phyloP scores from a whole-genome alignment of 2,888 invertebrate species.

The Pyrrhia umbra region DNA sequence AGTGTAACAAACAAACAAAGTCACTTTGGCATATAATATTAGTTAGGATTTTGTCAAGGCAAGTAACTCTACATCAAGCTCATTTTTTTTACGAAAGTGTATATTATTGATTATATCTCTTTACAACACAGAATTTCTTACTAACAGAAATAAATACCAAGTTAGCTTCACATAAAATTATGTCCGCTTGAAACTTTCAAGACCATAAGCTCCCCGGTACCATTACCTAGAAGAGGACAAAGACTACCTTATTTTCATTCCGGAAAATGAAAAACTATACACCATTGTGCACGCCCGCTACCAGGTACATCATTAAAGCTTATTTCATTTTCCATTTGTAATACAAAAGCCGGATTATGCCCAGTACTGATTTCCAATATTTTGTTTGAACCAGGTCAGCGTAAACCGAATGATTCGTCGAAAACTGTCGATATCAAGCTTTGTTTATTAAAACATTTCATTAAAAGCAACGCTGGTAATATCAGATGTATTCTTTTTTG shows the following conservation, averaged over 20 bases:
- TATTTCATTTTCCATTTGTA: constrained; percentile 48
- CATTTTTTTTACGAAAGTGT: no score
- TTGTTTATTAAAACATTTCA: constrained; percentile 51
- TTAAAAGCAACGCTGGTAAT: constrained; percentile 21
- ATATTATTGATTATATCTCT: no score
- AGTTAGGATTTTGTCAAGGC: no score
- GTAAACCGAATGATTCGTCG: constrained; percentile 32
- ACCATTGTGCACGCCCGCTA: constrained; percentile 9
- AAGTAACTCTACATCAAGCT: no score
- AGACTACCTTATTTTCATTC: neutral
- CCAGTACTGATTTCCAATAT: constrained; percentile 42
- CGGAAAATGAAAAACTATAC: constrained; percentile 6
- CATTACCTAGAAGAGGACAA: neutral
- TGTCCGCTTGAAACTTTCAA: neutral
- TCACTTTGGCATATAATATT: no score
- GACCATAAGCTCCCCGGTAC: neutral
- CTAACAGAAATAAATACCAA: neutral
- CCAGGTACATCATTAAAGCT: constrained; percentile 33
- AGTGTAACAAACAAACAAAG: no score
- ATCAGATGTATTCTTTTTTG: constrained; percentile 20
- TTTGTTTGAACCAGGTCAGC: constrained; percentile 36
- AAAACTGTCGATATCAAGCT: constrained; percentile 37
- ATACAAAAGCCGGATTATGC: constrained; percentile 27
- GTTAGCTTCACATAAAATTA: neutral
- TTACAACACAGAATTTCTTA: no score